Evolutionary conservation across 2,113 vertebrate species (phyloP), one percentile per base, ranked within the genome.

Genomic region (Spermophilus dauricus): DNA sequence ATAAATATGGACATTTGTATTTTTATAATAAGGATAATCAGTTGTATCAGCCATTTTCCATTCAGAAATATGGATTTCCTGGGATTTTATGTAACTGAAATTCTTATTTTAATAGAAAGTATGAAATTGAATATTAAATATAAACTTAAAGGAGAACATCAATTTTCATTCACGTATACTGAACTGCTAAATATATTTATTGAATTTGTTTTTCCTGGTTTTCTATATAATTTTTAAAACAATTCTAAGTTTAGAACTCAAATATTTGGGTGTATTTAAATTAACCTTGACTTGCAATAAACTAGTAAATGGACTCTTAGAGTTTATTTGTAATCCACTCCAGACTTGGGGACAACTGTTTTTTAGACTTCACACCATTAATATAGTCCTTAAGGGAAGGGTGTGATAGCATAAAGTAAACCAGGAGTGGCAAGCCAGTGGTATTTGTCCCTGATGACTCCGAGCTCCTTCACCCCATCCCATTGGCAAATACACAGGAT

Each of bases 221-320:
- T 96, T 63, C 94, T 95, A 75, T 98, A 83, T 92, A 94, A 73
- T 72, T 95, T 90, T 94, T 95, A 92, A 95, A 94, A 84, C 37
- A 45, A 91, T 67, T 78, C 75, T 96, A 94, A 95, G 13, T 89
- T 91, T 94, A 96, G 78, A 96, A 75, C 30, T 73, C 95, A 98
- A 61, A 96, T 93, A 95, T 93, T 96, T 96, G 67, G 28, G 1
- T 95, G 18, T 94, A 90, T 97, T 96, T 97, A 97, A 97, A 77
- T 91, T 90, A 97, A 76, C 30, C 13, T 82, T 81, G 18, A 75
- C 72, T 97, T 96, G 58, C 45, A 96, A 42, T 95, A 87, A 96
- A 28, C 76, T 88, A 78, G 39, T 93, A 77, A 95, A 20, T 82
- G 16, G 13, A 61, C 30, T 95, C 42, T 69, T 81, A 88, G 82